Evolutionary conservation across 1,140 invertebrate genomes (phyloP).

Genomic region (Drosophila ficusphila): DNA sequence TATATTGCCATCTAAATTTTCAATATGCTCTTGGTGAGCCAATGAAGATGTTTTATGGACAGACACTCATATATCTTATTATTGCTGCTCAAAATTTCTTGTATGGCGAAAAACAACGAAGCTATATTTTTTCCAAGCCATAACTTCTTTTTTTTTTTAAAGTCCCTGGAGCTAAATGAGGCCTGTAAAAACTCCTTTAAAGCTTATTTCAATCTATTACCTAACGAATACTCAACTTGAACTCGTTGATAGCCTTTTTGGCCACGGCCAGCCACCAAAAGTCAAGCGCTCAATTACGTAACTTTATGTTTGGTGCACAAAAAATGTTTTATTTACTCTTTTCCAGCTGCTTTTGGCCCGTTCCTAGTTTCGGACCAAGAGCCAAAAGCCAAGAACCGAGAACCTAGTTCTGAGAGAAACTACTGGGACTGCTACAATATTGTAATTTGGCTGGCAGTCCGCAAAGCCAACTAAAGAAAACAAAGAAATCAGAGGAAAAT

Average conservation of each 20-base stretch:
- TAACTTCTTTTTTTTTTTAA: too few relatives aligned
- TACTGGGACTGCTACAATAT: slow-evolving; percentile 41
- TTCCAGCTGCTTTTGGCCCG: not conserved
- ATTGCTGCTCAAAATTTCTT: too few relatives aligned
- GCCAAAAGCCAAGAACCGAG: slow-evolving; percentile 1
- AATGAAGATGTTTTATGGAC: too few relatives aligned
- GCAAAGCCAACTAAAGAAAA: slow-evolving; percentile 57
- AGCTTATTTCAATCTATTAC: slow-evolving; percentile 3
- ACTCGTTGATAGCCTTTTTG: slow-evolving; percentile 22
- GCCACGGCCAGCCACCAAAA: slow-evolving; percentile 24
- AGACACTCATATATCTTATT: too few relatives aligned
- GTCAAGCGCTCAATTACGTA: slow-evolving; percentile 63
- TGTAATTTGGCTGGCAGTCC: slow-evolving; percentile 59
- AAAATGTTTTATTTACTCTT: slow-evolving; percentile 65
- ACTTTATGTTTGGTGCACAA: slow-evolving; percentile 42
- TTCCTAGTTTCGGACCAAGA: not conserved
- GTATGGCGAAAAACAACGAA: too few relatives aligned
- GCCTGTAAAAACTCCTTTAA: too few relatives aligned
- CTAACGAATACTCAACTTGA: slow-evolving; percentile 47
- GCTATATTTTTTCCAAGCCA: too few relatives aligned
- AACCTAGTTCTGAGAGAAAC: slow-evolving; percentile 1
- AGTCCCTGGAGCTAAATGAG: too few relatives aligned
- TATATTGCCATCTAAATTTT: too few relatives aligned
- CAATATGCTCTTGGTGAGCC: too few relatives aligned
- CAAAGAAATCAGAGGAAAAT: slow-evolving; percentile 46